These are phyloP conservation scores for Diabrotica balteata DNA, from an alignment of 2,888 invertebrate species.

Conservation along the genomic window DNA sequence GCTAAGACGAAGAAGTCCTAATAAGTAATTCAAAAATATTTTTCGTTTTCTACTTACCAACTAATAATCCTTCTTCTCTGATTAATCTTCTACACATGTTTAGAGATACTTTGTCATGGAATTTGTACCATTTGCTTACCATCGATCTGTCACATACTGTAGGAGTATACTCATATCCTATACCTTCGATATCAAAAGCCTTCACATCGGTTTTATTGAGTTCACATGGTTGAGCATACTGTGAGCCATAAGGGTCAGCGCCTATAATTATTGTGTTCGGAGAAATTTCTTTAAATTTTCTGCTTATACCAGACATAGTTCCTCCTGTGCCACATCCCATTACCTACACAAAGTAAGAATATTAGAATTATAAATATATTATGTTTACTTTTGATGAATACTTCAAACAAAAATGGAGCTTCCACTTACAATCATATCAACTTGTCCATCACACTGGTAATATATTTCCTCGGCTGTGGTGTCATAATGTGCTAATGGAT, in stretches of 20 bases:
- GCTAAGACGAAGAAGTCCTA: too few relatives aligned
- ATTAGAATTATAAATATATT: background rate
- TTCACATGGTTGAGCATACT: conserved; percentile 81
- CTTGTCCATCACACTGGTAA: conserved; percentile 77
- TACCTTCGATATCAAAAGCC: conserved; percentile 87
- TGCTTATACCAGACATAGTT: conserved; percentile 90
- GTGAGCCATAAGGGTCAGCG: conserved; percentile 92
- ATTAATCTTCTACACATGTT: conserved; percentile 86
- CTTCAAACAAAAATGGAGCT: background rate
- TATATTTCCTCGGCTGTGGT: conserved; percentile 94
- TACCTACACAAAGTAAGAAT: conserved; percentile 54
- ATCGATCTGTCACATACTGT: conserved; percentile 81
- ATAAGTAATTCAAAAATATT: too few relatives aligned
- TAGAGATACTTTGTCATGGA: conserved; percentile 80
- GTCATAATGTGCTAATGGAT: conserved; percentile 97
- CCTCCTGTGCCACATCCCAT: conserved; percentile 95
- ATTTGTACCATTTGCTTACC: conserved; percentile 90
- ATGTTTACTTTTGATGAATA: background rate
- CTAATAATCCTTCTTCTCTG: conserved; percentile 89
- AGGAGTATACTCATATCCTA: conserved; percentile 97
- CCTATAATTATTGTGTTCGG: conserved; percentile 83
- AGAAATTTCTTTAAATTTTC: conserved; percentile 87
- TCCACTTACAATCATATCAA: conserved; percentile 82
- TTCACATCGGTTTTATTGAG: conserved; percentile 75
- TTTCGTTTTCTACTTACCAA: conserved; percentile 67